A percentile compares a stretch with the other conserved stretches of the same genome.
Evolutionary conservation across 2,888 invertebrate species (phyloP).

Genomic region (Drosophila fungiperda): DNA sequence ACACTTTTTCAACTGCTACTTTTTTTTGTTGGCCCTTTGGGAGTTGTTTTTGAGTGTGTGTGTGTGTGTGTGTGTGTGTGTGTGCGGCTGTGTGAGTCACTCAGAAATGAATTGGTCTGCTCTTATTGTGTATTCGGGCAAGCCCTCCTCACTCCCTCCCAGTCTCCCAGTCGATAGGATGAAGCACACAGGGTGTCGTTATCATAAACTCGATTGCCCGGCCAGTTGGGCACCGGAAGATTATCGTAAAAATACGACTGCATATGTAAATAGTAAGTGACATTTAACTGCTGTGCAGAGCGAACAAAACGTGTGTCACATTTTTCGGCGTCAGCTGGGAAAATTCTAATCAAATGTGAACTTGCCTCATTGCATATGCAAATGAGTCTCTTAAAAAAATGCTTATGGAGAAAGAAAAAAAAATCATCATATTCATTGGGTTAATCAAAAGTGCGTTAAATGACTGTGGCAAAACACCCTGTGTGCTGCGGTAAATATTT

Average conservation of each 20-base stretch:
- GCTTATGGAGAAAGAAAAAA: slow-evolving; percentile 6
- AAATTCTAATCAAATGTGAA: slow-evolving; percentile 47
- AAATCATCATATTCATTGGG: slow-evolving; percentile 4
- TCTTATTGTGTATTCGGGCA: slow-evolving; percentile 39
- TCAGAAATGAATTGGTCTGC: slow-evolving; percentile 67
- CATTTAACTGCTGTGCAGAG: slow-evolving; percentile 23
- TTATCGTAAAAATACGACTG: slow-evolving; percentile 46
- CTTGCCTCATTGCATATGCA: slow-evolving; percentile 30
- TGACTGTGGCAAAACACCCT: slow-evolving; percentile 35
- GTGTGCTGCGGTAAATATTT: slow-evolving; percentile 45
- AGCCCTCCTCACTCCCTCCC: not conserved
- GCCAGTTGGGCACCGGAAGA: slow-evolving; percentile 32
- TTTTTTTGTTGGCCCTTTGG: slow-evolving; percentile 43
- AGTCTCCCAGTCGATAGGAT: not conserved
- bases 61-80: slow-evolving; percentile 1
- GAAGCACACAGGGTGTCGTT: slow-evolving; percentile 46
- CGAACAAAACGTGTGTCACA: slow-evolving; percentile 19
- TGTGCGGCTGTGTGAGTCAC: slow-evolving; percentile 43
- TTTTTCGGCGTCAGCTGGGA: slow-evolving; percentile 30
- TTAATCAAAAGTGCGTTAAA: slow-evolving; percentile 11
- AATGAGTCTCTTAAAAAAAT: slow-evolving; percentile 17
- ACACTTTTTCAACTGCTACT: slow-evolving; percentile 27
- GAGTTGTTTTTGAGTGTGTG: slow-evolving; percentile 42
- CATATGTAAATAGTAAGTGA: slow-evolving; percentile 53
- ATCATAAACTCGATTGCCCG: slow-evolving; percentile 58